phyloP scores from a whole-genome alignment of 2,888 invertebrate genomes.

The Drosophila differens region DNA sequence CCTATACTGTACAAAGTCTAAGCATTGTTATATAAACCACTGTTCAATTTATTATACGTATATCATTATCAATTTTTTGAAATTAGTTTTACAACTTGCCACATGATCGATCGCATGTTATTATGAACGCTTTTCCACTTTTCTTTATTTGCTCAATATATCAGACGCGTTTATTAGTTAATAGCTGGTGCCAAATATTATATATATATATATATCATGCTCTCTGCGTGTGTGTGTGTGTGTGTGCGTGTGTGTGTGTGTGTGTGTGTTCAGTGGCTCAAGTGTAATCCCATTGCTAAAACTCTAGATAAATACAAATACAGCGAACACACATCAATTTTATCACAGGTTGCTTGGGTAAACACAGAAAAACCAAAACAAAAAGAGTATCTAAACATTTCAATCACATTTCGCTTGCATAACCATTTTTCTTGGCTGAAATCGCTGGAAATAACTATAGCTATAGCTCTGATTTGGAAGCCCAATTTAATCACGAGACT shows the following conservation, averaged over 20 bases:
- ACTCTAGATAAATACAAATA: constrained; percentile 36
- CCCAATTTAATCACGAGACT: constrained; percentile 74
- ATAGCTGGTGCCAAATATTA: constrained; percentile 35
- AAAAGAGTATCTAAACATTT: neutral
- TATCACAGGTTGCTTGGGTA: constrained; percentile 43
- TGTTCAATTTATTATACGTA: neutral
- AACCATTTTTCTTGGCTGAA: constrained; percentile 27
- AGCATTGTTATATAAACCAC: neutral
- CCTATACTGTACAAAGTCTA: neutral
- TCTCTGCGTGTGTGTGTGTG: constrained; percentile 5
- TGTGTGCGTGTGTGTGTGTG: constrained; percentile 35
- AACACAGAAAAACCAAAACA: constrained; percentile 27
- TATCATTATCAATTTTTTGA: neutral
- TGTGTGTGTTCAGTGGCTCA: constrained; percentile 59
- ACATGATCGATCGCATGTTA: neutral
- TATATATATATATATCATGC: neutral
- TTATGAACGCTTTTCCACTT: constrained; percentile 12
- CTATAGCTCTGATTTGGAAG: constrained; percentile 1
- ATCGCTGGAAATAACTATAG: neutral
- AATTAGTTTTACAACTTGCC: neutral
- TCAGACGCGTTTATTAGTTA: constrained; percentile 44
- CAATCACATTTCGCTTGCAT: constrained; percentile 67
- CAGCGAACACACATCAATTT: constrained; percentile 50
- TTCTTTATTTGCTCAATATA: constrained; percentile 44
- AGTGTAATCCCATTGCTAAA: constrained; percentile 62